These are phyloP conservation scores for Phallusia fumigata DNA, from an alignment of 23 tunicate species.

Conservation along the genomic window DNA sequence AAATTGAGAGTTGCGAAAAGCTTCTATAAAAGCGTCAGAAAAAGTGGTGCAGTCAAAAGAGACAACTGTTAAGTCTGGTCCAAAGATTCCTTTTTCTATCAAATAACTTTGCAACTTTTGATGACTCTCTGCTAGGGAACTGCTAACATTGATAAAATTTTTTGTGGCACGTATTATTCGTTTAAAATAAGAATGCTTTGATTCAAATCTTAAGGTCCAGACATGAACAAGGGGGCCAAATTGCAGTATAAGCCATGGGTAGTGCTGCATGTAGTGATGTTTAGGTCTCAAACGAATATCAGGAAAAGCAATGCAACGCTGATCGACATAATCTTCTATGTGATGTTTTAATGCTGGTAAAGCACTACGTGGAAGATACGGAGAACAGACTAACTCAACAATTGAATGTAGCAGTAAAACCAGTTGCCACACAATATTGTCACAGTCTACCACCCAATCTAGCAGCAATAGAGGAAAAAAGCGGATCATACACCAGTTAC, in stretches of 20 bases:
- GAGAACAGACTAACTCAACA: slow-evolving; percentile 31
- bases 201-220: slow-evolving; percentile 63
- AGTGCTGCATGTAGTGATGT: slow-evolving; percentile 55
- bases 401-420: slow-evolving; percentile 22
- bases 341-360: neutral
- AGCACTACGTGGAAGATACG: neutral
- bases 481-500: slow-evolving; percentile 54
- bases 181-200: slow-evolving; percentile 57
- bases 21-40: neutral
- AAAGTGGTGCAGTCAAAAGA: neutral
- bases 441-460: slow-evolving; percentile 18
- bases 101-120: slow-evolving; percentile 36
- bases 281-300: slow-evolving; percentile 40
- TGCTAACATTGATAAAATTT: slow-evolving; percentile 43
- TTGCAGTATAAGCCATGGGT: slow-evolving; percentile 31
- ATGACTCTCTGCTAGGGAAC: slow-evolving; percentile 33
- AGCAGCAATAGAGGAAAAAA: slow-evolving; percentile 41
- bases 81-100: neutral
- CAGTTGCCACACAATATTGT: slow-evolving; percentile 32
- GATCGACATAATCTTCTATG: slow-evolving; percentile 26
- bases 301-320: slow-evolving; percentile 17
- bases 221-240: slow-evolving; percentile 51
- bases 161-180: neutral
- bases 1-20: neutral
- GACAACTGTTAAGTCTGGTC: neutral